phyloP scores from a whole-genome alignment of 2,113 vertebrate species.

The Larimichthys polyactis region DNA sequence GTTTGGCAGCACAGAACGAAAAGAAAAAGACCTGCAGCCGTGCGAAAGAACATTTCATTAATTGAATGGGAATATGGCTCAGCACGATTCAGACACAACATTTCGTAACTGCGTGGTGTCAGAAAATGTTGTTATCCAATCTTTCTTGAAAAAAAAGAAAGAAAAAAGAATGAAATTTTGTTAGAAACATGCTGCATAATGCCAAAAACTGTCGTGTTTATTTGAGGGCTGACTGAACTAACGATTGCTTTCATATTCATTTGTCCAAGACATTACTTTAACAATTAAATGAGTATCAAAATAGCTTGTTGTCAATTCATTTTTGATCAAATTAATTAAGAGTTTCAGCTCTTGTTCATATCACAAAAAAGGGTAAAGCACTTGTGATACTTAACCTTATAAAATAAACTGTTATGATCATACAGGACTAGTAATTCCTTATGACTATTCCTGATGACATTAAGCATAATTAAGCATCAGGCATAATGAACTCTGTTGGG shows the following conservation, averaged over 20 bases:
- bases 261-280: not conserved
- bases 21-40: conserved; percentile 8
- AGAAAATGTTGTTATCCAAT: not conserved
- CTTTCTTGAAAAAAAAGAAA: not conserved
- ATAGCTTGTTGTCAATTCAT: not conserved
- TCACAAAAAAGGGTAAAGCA: not conserved
- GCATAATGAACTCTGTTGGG: not conserved
- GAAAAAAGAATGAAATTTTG: not conserved
- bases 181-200: not conserved
- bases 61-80: conserved; percentile 46
- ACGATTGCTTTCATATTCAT: conserved; percentile 17
- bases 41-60: conserved; percentile 44
- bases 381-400: not conserved
- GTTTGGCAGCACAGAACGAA: not conserved
- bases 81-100: conserved; percentile 29
- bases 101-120: conserved; percentile 8
- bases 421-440: no score
- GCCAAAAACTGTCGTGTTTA: not conserved
- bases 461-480: no score
- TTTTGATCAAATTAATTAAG: not conserved
- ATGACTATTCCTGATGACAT: no score
- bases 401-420: no score
- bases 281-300: not conserved
- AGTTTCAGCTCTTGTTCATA: not conserved
- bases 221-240: not conserved